phyloP scores from a whole-genome alignment of 2,797 vertebrate genomes.

The Gymnodraco acuticeps region DNA sequence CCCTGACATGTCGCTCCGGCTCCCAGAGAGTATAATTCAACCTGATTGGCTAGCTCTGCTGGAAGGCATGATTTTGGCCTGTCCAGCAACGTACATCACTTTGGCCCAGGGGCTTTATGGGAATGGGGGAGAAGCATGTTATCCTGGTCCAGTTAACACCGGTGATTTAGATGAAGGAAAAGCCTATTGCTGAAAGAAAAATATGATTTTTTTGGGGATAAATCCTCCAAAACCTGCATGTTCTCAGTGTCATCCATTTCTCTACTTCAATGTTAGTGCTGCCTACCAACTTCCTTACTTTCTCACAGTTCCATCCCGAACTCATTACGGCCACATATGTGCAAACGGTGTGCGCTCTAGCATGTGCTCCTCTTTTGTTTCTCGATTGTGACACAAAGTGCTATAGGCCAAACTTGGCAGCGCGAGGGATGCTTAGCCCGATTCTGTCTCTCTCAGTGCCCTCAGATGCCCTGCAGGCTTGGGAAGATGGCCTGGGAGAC shows the following conservation, averaged over 20 bases:
- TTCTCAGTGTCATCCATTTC: constrained; percentile 12
- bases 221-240: background rate
- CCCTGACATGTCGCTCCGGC: constrained; percentile 75
- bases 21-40: constrained; percentile 82
- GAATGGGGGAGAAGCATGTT: constrained; percentile 61
- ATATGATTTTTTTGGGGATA: constrained; percentile 4
- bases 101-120: constrained; percentile 73
- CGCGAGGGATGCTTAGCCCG: constrained; percentile 71
- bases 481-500: constrained; percentile 65
- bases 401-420: constrained; percentile 77
- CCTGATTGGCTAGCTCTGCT: constrained; percentile 85
- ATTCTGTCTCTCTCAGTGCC: constrained; percentile 79
- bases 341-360: constrained; percentile 66
- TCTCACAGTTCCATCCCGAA: constrained; percentile 11
- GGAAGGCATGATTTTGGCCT: constrained; percentile 86
- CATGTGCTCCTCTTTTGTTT: constrained; percentile 79
- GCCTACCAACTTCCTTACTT: constrained; percentile 12
- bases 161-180: constrained; percentile 53
- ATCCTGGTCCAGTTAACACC: constrained; percentile 80
- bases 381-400: constrained; percentile 78
- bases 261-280: background rate
- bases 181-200: constrained; percentile 36
- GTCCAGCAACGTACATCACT: constrained; percentile 82
- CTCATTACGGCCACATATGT: constrained; percentile 37
- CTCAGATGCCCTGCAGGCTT: constrained; percentile 71